These are phyloP conservation scores for Amphiduros pacificus DNA, from an alignment of 2,888 invertebrate genomes.

Conservation along the genomic window DNA sequence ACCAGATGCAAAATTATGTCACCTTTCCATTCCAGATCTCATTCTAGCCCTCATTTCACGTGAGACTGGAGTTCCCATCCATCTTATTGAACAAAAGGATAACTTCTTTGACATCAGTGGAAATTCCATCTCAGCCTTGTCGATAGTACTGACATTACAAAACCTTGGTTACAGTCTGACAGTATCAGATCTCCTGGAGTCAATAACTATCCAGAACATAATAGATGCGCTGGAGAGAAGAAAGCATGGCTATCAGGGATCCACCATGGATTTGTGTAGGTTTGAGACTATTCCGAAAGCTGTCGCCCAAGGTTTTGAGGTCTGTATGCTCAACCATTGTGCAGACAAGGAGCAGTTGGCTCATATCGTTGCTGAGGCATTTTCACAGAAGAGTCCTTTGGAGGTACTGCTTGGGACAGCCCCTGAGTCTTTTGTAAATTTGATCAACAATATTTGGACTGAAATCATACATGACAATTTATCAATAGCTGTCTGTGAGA, in stretches of 20 bases:
- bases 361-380: neutral
- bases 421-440: neutral
- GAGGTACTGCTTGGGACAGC: conserved; percentile 11
- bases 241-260: neutral
- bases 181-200: neutral
- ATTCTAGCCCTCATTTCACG: neutral
- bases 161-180: neutral
- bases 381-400: conserved; percentile 4
- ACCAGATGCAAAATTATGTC: no score
- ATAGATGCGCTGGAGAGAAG: neutral
- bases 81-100: neutral
- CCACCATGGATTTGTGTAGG: neutral
- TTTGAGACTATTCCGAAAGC: no score
- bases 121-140: conserved; percentile 1
- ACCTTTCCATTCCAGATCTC: no score
- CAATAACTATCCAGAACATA: neutral
- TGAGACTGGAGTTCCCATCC: neutral
- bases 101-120: conserved; percentile 2
- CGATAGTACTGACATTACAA: neutral
- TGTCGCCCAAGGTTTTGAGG: neutral
- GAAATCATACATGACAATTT: conserved; percentile 7
- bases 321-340: neutral
- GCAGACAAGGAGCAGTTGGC: neutral
- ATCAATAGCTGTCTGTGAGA: no score
- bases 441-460: conserved; percentile 12